These are phyloP conservation scores for Euproctis similis DNA, from an alignment of 2,888 invertebrate genomes.

Conservation along the genomic window DNA sequence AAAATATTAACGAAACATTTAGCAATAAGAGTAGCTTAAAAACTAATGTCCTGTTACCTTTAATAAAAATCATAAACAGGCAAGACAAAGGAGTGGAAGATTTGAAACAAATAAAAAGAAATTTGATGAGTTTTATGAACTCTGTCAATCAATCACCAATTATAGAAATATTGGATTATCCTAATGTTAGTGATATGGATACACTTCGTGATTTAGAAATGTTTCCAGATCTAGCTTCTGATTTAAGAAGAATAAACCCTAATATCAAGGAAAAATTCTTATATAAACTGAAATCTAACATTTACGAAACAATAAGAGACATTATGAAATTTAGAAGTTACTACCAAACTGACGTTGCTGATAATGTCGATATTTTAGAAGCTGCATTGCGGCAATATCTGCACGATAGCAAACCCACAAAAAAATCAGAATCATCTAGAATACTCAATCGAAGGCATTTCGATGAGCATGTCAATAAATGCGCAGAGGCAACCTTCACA, in stretches of 20 bases:
- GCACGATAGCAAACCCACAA: constrained; percentile 8
- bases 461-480: not conserved
- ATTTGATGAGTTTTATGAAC: constrained; percentile 30
- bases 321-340: constrained; percentile 33
- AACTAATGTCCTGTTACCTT: constrained; percentile 28
- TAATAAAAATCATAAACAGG: constrained; percentile 36
- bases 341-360: constrained; percentile 23
- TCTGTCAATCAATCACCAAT: constrained; percentile 6
- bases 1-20: not conserved
- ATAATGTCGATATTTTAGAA: constrained; percentile 35
- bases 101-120: constrained; percentile 34
- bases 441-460: not conserved
- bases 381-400: constrained; percentile 38
- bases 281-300: constrained; percentile 42
- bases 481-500: constrained; percentile 10
- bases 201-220: constrained; percentile 23
- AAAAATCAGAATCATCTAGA: too few relatives aligned
- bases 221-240: constrained; percentile 14
- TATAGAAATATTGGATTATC: constrained; percentile 5
- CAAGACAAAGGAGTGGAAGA: constrained; percentile 42
- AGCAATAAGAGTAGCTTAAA: constrained; percentile 16
- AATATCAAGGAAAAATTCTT: constrained; percentile 27
- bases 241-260: constrained; percentile 22
- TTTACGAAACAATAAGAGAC: constrained; percentile 43
- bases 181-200: constrained; percentile 14